Conservation (phyloP, 1,140 invertebrate species). For the Procambarus clarkii region DNA sequence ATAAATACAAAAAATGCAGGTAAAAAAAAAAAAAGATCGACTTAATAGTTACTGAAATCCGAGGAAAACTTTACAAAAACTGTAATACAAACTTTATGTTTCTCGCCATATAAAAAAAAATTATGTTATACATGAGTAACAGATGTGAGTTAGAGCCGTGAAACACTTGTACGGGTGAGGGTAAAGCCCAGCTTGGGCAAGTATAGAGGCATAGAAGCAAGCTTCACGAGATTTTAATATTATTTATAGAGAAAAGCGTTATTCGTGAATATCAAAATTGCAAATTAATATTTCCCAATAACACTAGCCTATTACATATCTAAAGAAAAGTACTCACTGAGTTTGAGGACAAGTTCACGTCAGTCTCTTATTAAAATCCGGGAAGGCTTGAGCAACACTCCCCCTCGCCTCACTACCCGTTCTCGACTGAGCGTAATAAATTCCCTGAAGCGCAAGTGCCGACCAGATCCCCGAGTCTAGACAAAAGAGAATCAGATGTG, state of each 20-base stretch:
- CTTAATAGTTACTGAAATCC: too few species aligned
- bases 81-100: too few species aligned
- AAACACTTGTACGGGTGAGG: neutral
- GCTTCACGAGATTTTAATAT: neutral
- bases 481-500: constrained; percentile 27
- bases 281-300: too few species aligned
- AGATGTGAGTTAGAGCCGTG: too few species aligned
- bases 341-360: neutral
- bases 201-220: neutral
- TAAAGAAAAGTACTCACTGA: neutral
- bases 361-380: constrained; percentile 50
- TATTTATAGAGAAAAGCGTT: neutral
- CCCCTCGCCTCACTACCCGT: constrained; percentile 2
- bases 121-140: too few species aligned
- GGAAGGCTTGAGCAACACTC: constrained; percentile 4
- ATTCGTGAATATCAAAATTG: neutral
- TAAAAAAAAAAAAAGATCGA: too few species aligned
- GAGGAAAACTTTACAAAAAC: too few species aligned
- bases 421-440: constrained; percentile 19
- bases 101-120: too few species aligned
- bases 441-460: too few species aligned
- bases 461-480: neutral
- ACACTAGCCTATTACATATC: too few species aligned
- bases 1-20: too few species aligned
- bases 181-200: neutral